Conservation (phyloP, 2,113 vertebrate genomes). For the Carassius auratus region DNA sequence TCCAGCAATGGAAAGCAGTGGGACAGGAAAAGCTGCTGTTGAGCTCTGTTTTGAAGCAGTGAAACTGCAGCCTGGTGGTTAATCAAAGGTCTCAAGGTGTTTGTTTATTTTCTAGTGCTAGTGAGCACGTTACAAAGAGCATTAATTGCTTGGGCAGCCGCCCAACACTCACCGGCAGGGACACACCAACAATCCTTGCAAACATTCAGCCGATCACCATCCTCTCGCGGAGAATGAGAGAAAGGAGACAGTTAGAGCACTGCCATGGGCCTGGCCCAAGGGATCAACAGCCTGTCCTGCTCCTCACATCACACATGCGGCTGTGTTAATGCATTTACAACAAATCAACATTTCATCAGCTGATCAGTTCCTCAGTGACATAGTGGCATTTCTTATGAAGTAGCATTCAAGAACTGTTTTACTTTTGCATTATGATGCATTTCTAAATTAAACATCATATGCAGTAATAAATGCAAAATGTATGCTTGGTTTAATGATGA, state of each 20-base stretch:
- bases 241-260: neutral
- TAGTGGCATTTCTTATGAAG: neutral
- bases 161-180: slow-evolving; percentile 51
- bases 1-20: neutral
- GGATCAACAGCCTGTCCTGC: slow-evolving; percentile 9
- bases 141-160: slow-evolving; percentile 60
- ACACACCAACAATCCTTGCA: neutral
- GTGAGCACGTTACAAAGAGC: slow-evolving; percentile 54
- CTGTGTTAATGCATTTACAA: neutral
- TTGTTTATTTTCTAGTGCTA: slow-evolving; percentile 56
- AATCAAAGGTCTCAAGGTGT: slow-evolving; percentile 58
- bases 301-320: neutral
- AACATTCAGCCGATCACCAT: slow-evolving; percentile 33
- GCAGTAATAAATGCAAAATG: neutral
- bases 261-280: slow-evolving; percentile 11
- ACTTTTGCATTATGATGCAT: neutral
- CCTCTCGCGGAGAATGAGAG: neutral
- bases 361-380: neutral
- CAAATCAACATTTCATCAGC: neutral
- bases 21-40: neutral
- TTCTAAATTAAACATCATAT: neutral
- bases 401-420: neutral
- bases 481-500: neutral
- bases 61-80: slow-evolving; percentile 51
- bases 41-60: slow-evolving; percentile 48